These are phyloP conservation scores for Dreissena polymorpha DNA, from an alignment of 1,140 invertebrate species.

Conservation along the genomic window DNA sequence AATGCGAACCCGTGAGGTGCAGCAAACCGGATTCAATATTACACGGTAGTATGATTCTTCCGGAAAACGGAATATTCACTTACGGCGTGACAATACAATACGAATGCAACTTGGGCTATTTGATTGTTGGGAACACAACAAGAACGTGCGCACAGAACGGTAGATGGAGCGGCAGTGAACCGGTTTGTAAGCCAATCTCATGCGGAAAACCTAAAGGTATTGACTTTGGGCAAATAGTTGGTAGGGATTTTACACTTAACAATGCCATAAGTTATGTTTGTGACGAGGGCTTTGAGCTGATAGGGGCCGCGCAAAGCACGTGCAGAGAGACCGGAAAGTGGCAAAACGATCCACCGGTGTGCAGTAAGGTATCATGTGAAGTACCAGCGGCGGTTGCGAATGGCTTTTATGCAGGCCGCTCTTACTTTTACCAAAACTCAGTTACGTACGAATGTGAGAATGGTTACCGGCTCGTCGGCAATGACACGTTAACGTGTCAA, in stretches of 20 bases:
- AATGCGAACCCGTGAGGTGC: slow-evolving; percentile 79
- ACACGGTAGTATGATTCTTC: slow-evolving; percentile 82
- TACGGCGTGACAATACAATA: slow-evolving; percentile 82
- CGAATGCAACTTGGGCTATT: slow-evolving; percentile 78
- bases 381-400: slow-evolving; percentile 64
- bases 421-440: slow-evolving; percentile 60
- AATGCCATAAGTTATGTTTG: slow-evolving; percentile 81
- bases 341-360: slow-evolving; percentile 74
- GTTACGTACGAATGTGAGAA: slow-evolving; percentile 88
- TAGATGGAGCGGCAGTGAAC: slow-evolving; percentile 90
- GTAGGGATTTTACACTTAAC: slow-evolving; percentile 80
- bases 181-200: slow-evolving; percentile 84
- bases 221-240: slow-evolving; percentile 61
- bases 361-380: slow-evolving; percentile 69
- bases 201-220: slow-evolving; percentile 63
- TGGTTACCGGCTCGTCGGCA: slow-evolving; percentile 87
- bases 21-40: slow-evolving; percentile 58
- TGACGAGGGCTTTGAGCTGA: slow-evolving; percentile 77
- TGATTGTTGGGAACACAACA: slow-evolving; percentile 75
- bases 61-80: slow-evolving; percentile 79
- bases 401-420: slow-evolving; percentile 59
- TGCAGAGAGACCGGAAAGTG: slow-evolving; percentile 78
- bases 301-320: slow-evolving; percentile 70
- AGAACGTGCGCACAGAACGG: slow-evolving; percentile 93
- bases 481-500: slow-evolving; percentile 88